These are phyloP conservation scores for Alloplasta piceator DNA, from an alignment of 2,888 invertebrate species.

Conservation along the genomic window DNA sequence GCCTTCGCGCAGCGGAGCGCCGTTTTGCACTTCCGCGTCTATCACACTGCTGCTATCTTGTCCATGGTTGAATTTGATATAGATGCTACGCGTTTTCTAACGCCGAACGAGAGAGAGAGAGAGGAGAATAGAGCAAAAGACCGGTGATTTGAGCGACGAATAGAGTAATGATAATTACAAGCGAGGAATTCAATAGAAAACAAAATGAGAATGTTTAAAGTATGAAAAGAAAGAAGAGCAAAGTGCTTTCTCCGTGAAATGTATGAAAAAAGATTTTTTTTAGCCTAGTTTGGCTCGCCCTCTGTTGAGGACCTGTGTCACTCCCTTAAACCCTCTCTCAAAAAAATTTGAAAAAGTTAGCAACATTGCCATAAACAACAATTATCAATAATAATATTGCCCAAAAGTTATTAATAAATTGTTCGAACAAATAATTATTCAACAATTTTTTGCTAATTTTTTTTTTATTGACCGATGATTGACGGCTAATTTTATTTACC, in stretches of 20 bases:
- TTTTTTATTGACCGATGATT: too few species aligned
- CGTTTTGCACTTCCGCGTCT: constrained; percentile 80
- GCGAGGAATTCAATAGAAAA: not conserved
- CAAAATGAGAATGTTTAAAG: not conserved
- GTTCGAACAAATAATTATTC: too few species aligned
- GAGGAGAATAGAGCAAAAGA: constrained; percentile 1
- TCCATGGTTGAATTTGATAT: constrained; percentile 56
- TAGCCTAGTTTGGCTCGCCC: too few species aligned
- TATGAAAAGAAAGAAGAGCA: not conserved
- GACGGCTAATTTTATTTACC: too few species aligned
- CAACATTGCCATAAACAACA: too few species aligned
- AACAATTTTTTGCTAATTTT: too few species aligned
- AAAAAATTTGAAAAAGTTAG: too few species aligned
- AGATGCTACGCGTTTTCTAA: constrained; percentile 2
- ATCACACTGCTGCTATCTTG: constrained; percentile 77
- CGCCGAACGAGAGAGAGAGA: not conserved
- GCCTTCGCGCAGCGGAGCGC: constrained; percentile 68
- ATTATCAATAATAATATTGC: too few species aligned
- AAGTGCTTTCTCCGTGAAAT: not conserved
- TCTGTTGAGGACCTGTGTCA: too few species aligned
- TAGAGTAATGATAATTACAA: constrained; percentile 16
- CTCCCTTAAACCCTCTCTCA: too few species aligned
- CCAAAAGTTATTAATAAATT: too few species aligned
- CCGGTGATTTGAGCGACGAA: constrained; percentile 21
- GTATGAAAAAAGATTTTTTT: too few species aligned